Evolutionary conservation across 2,113 vertebrate genomes (phyloP).

Genomic region (Propithecus coquereli): DNA sequence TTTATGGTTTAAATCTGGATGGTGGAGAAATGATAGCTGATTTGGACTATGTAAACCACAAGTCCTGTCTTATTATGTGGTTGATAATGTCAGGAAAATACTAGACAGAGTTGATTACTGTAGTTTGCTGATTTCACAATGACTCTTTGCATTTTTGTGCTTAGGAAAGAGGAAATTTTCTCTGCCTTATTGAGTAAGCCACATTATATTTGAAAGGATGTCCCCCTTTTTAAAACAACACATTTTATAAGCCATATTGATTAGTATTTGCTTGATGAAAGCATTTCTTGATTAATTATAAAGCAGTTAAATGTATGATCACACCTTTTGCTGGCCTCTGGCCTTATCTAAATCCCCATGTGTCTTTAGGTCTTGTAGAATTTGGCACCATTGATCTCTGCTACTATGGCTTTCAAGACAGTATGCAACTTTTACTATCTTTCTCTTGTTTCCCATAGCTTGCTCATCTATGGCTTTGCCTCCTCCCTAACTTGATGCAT

Average conservation of each 20-base stretch:
- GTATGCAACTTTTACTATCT: not conserved
- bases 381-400: not conserved
- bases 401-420: not conserved
- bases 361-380: not conserved
- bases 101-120: conserved; percentile 45
- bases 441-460: conserved; percentile 7
- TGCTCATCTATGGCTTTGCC: not conserved
- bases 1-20: conserved; percentile 57
- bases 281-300: not conserved
- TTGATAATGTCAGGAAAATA: conserved; percentile 67
- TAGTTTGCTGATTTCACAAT: conserved; percentile 70
- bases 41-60: conserved; percentile 42
- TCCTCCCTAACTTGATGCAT: not conserved
- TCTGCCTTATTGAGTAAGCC: conserved; percentile 56
- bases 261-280: not conserved
- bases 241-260: conserved; percentile 22
- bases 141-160: conserved; percentile 50
- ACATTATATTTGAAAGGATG: not conserved
- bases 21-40: conserved; percentile 59
- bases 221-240: not conserved
- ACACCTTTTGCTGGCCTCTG: not conserved
- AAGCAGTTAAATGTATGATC: not conserved
- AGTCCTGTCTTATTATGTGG: conserved; percentile 46
- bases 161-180: conserved; percentile 55
- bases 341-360: not conserved